phyloP scores from a whole-genome alignment of 2,888 invertebrate species.

The Diploptera punctata region DNA sequence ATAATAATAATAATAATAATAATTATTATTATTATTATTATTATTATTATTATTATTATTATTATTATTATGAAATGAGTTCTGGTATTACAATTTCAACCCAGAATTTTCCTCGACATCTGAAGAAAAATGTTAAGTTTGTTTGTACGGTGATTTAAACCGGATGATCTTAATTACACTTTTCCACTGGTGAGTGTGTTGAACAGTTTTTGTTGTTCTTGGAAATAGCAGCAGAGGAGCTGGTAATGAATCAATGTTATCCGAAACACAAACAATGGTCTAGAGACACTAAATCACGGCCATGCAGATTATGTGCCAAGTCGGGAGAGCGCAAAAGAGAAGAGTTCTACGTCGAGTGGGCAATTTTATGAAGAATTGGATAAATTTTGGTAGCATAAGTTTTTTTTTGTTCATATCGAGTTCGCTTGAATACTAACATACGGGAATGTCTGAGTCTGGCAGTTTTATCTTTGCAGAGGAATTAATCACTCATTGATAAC shows the following conservation, averaged over 20 bases:
- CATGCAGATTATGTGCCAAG: conserved; percentile 2
- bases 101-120: too few species aligned
- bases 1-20: too few species aligned
- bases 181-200: too few species aligned
- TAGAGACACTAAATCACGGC: neutral
- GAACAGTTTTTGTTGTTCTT: too few species aligned
- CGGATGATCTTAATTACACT: too few species aligned
- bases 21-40: too few species aligned
- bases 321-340: neutral
- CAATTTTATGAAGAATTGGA: conserved; percentile 13
- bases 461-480: neutral
- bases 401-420: neutral
- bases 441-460: neutral
- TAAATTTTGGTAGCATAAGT: neutral
- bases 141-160: too few species aligned
- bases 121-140: too few species aligned
- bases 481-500: neutral
- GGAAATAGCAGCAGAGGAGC: neutral
- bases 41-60: too few species aligned
- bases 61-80: too few species aligned
- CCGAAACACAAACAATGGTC: conserved; percentile 6
- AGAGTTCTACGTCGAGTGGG: neutral
- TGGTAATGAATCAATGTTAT: neutral
- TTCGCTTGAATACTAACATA: neutral
- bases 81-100: too few species aligned